Percentiles rank a stretch among this genome's conserved stretches.
Conservation (phyloP, 2,797 vertebrate genomes). For the Pangasius macronema region DNA sequence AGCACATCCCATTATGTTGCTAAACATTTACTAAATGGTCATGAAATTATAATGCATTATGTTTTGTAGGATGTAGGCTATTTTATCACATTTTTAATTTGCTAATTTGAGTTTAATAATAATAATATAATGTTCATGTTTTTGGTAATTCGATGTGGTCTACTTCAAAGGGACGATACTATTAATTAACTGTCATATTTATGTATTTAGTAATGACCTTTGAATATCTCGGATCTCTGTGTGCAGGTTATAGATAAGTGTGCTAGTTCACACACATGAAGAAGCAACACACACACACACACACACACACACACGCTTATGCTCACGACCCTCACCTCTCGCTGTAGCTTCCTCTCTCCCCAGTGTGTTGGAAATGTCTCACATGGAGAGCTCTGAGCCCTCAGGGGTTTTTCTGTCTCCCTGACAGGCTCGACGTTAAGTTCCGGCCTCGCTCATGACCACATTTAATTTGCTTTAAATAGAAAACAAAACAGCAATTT, state of each 20-base stretch:
- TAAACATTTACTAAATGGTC: too few species aligned
- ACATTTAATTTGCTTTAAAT: constrained; percentile 58
- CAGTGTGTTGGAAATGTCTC: not conserved
- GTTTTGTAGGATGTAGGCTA: not conserved
- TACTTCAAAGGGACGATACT: not conserved
- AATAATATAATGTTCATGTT: not conserved
- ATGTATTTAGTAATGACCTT: not conserved
- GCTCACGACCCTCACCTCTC: not conserved
- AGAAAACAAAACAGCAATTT: constrained; percentile 10
- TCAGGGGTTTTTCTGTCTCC: constrained; percentile 59
- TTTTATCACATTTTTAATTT: not conserved
- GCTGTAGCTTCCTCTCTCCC: not conserved
- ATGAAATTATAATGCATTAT: not conserved
- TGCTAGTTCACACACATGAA: not conserved
- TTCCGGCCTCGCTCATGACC: constrained; percentile 55
- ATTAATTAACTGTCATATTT: not conserved
- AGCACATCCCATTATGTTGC: not conserved
- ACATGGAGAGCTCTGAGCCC: constrained; percentile 44
- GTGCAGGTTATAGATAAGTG: not conserved
- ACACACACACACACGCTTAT: not conserved
- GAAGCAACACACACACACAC: not conserved
- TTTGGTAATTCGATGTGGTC: not conserved
- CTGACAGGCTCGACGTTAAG: constrained; percentile 72
- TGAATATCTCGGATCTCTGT: not conserved
- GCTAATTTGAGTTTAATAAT: not conserved